Evolutionary conservation across 1,140 invertebrate species (phyloP), one percentile per base, ranked within the genome.

Genomic region (Camponotus floridanus): DNA sequence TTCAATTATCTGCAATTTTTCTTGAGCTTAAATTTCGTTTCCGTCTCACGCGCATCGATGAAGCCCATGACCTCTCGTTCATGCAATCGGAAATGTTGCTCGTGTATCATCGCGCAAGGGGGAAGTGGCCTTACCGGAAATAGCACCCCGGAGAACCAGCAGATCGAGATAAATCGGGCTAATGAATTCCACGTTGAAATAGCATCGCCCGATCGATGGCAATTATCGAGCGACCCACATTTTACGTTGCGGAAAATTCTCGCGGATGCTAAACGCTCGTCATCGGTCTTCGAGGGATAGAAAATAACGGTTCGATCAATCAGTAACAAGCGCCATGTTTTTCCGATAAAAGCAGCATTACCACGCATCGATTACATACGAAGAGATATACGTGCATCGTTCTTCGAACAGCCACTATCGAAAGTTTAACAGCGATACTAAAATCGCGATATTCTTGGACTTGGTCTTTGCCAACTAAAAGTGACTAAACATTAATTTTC

Each of bases 141-240:
- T 89, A 91, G 79, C 83, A 61, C 31, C 81, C 64, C 59, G 62
- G 68, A 80, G 80, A 76, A 87, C 73, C 88, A 71, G 80, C 64
- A 76, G 86, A 86, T 88, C 78, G 85, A 89, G 87, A 92, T 91
- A 92, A 91, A 92, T 91, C 84, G 87, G 88, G 87, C 86, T 91
- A 91, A 92, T 92, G 88, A 92, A 92, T 91, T 89, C 86, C 73
- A 89, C 78, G 87, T 86, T 86, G 86, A 89, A 92, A 92, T 91
- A 92, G 86, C 87, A 86, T 84, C 76, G 87, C 71, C 85, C 87
- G 88, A 91, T 92, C 86, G 71, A 83, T 64, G 62, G 48, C 57
- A 88, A 90, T 87, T 91, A 91, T 92, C 86, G 91, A 92, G 74
- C 87, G 92, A 92, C 92, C 91, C 85, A 92, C 84, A 85, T 92